Base-by-base conservation (phyloP, 1,140 invertebrate species). In the Anadara kagoshimensis region DNA sequence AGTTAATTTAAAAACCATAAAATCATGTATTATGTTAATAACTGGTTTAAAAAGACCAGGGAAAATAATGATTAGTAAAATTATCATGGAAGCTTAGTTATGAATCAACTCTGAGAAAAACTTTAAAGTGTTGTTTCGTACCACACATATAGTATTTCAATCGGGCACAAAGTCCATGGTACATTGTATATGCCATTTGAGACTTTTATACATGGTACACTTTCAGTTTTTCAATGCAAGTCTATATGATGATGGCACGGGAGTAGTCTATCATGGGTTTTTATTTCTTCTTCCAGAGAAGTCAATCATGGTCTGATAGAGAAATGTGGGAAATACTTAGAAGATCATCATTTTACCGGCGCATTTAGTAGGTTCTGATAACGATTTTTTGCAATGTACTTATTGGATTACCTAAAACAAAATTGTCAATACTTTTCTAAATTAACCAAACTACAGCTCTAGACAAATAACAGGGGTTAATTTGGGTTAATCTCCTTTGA, bases 291-390 rank as follows among this genome's bases (percentile, higher is more conserved):
- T 66, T 78, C 63, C 22, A 84, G 86, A 64, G 85, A 88, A 26
- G 68, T 92, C 8, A 93, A 94, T 83, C 88, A 91, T 51, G 83
- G 86, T 1, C 78, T 91, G 4, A 93, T 94, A 70, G 90, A 91
- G n/a, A 75, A 87, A n/a, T 94, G 94, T 83, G 93, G 92, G 0
- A 88, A 92, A 76, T 92, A 90, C 83, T 87, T 94, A 18, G 85
- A 87, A 3, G 84, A 90, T 49, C 89, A 90, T 51, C 91, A 91
- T 47, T 89, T 94, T 29, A 91, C 91, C 76, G 92, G 92, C 41
- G 89, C 94, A 43, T 89, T 94, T 75, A 92, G 93, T 94, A 90
- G 90, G 81, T 73, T 44, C 3, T 11, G 45, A 26, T 16, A 0
- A 3, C 3, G 22, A 64, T 1, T 51, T 20, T 14, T 51, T 16